phyloP scores from a whole-genome alignment of 1,140 invertebrate species.

The Drosophila pachea region DNA sequence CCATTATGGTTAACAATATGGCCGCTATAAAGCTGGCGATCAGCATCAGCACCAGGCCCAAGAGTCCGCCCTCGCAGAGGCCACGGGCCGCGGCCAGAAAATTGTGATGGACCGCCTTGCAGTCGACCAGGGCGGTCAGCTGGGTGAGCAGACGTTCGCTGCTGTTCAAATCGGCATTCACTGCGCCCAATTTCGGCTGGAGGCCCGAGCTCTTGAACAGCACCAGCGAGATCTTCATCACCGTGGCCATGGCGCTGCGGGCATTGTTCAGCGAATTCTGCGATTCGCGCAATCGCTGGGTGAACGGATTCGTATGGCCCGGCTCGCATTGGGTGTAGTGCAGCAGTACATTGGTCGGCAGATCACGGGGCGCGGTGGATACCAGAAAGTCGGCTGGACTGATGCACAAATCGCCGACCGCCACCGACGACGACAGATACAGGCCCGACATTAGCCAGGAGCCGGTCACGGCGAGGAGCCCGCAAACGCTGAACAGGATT shows the following conservation, averaged over 20 bases:
- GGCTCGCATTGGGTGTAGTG: conserved; percentile 92
- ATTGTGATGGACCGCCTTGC: conserved; percentile 87
- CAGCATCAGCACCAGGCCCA: conserved; percentile 90
- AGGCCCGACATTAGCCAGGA: conserved; percentile 92
- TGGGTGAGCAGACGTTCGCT: conserved; percentile 82
- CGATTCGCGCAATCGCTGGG: conserved; percentile 86
- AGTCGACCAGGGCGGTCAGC: conserved; percentile 87
- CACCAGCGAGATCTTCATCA: conserved; percentile 77
- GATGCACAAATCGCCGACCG: conserved; percentile 88
- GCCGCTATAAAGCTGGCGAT: conserved; percentile 90
- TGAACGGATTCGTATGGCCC: conserved; percentile 88
- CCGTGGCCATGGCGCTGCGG: conserved; percentile 79
- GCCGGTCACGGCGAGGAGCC: conserved; percentile 92
- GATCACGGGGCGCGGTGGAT: conserved; percentile 87
- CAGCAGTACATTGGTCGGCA: conserved; percentile 83
- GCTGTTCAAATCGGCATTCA: conserved; percentile 85
- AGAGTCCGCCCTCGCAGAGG: conserved; percentile 89
- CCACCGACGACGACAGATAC: conserved; percentile 88
- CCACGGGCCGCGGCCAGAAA: conserved; percentile 87
- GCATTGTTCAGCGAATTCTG: conserved; percentile 86
- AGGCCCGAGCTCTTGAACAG: conserved; percentile 80
- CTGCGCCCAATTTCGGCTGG: conserved; percentile 85
- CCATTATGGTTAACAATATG: conserved; percentile 92
- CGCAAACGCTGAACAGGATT: conserved; percentile 85
- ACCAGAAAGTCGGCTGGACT: conserved; percentile 89